Evolutionary conservation across 1,140 invertebrate species (phyloP).

Genomic region (Platyura marginata): DNA sequence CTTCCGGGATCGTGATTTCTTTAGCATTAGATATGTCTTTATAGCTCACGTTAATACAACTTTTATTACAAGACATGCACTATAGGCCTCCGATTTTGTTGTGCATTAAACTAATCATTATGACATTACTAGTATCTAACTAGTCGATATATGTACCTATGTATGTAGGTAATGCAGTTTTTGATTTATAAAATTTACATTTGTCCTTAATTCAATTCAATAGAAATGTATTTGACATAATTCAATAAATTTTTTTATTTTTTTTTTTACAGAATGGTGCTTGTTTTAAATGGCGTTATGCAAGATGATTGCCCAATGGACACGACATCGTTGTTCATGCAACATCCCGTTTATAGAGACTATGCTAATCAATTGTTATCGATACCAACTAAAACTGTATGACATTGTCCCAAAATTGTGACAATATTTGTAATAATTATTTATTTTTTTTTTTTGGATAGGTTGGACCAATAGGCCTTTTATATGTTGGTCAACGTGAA

Average conservation of each 20-base stretch:
- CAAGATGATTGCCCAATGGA: constrained; percentile 69
- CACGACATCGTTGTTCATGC: constrained; percentile 53
- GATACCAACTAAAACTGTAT: constrained; percentile 31
- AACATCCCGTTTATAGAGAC: constrained; percentile 70
- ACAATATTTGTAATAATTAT: no score
- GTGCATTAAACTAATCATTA: no score
- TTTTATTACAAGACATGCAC: no score
- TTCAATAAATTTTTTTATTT: no score
- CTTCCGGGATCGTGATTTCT: neutral
- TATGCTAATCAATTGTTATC: constrained; percentile 57
- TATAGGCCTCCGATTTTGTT: no score
- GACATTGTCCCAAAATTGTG: no score
- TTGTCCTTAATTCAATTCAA: no score
- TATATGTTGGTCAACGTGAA: constrained; percentile 82
- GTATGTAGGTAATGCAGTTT: no score
- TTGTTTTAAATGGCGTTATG: constrained; percentile 68
- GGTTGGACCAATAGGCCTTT: constrained; percentile 61
- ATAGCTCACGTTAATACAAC: neutral
- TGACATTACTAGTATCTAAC: no score
- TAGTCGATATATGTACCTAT: no score
- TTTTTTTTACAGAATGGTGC: constrained; percentile 46
- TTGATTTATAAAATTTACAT: no score
- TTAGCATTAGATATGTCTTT: neutral
- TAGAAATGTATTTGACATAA: no score
- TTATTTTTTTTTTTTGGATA: constrained; percentile 19